These are phyloP conservation scores for Gymnothorax javanicus DNA, from an alignment of 2,797 vertebrate species.

Conservation along the genomic window DNA sequence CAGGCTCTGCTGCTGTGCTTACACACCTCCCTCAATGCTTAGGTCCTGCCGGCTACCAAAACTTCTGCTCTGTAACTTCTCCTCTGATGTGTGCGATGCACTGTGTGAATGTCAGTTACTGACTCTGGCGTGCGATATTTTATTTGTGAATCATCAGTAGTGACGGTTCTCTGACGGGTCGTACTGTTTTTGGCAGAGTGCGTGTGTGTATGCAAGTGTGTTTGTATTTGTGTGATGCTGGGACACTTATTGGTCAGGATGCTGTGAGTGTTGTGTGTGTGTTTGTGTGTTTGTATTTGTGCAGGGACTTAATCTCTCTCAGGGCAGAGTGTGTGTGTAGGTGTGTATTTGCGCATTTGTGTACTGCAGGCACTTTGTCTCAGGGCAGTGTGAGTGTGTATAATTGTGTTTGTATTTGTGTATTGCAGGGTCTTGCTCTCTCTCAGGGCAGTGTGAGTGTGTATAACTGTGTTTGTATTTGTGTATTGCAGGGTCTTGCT, in stretches of 20 bases:
- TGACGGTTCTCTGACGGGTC: too few relatives aligned
- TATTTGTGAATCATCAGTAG: background rate
- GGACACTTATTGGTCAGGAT: too few relatives aligned
- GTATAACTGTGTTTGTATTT: background rate
- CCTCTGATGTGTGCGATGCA: background rate
- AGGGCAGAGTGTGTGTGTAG: background rate
- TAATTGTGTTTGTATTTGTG: background rate
- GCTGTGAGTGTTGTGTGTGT: too few relatives aligned
- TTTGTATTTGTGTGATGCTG: background rate
- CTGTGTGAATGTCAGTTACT: background rate
- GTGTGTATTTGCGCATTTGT: background rate
- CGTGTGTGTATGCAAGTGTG: background rate
- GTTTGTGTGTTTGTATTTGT: background rate
- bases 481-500: too few relatives aligned
- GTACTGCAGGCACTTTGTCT: background rate
- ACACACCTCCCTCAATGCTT: background rate
- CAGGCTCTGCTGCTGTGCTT: background rate
- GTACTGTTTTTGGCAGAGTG: background rate
- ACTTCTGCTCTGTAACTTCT: background rate
- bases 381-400: background rate
- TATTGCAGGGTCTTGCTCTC: background rate
- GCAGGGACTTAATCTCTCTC: background rate
- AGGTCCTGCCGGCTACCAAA: conserved; percentile 10
- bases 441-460: background rate
- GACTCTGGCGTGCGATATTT: background rate